Percentiles rank a stretch among this genome's conserved stretches.
phyloP scores from a whole-genome alignment of 2,113 vertebrate species.

The Pelecanus crispus region DNA sequence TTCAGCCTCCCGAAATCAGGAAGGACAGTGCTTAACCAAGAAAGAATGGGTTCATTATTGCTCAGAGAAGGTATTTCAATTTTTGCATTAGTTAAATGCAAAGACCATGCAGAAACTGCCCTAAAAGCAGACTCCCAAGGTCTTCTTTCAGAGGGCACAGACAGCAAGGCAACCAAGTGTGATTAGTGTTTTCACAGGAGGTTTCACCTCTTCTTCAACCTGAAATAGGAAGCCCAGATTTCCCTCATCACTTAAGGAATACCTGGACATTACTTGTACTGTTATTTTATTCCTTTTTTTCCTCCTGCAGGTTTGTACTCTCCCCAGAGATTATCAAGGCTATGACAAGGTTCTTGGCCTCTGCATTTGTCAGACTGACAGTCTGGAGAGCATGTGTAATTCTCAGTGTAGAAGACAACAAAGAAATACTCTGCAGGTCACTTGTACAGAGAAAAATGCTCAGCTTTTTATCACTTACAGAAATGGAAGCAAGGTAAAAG shows the following conservation, averaged over 20 bases:
- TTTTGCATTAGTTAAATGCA: neutral
- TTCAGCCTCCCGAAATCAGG: slow-evolving; percentile 72
- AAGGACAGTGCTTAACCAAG: slow-evolving; percentile 79
- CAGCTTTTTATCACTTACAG: slow-evolving; percentile 31
- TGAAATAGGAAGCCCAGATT: neutral
- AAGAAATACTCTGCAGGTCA: slow-evolving; percentile 57
- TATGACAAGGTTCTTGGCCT: slow-evolving; percentile 82
- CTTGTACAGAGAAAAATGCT: slow-evolving; percentile 33
- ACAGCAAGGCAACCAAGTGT: neutral
- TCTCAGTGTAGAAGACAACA: slow-evolving; percentile 64
- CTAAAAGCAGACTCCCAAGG: neutral
- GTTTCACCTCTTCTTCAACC: neutral
- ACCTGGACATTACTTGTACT: no score
- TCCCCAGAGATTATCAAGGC: slow-evolving; percentile 72
- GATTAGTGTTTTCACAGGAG: neutral
- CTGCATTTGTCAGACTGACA: slow-evolving; percentile 76
- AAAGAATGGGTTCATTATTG: slow-evolving; percentile 81
- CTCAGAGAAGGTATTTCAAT: slow-evolving; percentile 72
- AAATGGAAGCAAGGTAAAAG: slow-evolving; percentile 69
- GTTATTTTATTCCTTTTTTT: neutral
- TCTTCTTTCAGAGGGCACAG: neutral
- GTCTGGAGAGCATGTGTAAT: slow-evolving; percentile 63
- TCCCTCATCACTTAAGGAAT: neutral
- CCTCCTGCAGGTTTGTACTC: slow-evolving; percentile 77
- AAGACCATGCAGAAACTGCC: neutral